Base-by-base conservation (phyloP, 2,888 invertebrate genomes). In the Folsomia candida region DNA sequence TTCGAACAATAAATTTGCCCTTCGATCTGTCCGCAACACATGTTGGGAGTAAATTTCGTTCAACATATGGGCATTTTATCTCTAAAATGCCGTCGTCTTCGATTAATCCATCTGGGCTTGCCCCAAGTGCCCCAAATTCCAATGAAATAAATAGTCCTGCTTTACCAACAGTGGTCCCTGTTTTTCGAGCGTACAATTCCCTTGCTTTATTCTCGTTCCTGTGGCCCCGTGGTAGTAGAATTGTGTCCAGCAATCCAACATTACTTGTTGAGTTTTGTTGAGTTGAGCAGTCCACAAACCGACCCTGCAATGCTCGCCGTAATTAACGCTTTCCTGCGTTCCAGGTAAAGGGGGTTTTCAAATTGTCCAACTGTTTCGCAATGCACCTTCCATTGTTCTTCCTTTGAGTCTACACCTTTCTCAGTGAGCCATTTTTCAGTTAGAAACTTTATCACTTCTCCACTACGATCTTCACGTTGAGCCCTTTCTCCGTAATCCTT, bases 41-140 rank as follows among this genome's bases (percentile, higher is more conserved):
- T 14, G 1, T 1, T 11, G 66, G 57, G 2, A 3, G 3, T n/a
- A 26, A 22, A 2, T 1, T 20, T n/a, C n/a, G n/a, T n/a, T n/a
- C n/a, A n/a, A n/a, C n/a, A n/a, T n/a, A n/a, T 18, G 71, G 59
- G 20, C 71, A 71, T 63, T 71, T 71, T 0, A 71, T 29, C 64
- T 71, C 71, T 0, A 66, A 1, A 2, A 72, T 61, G 2, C 67
- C 72, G n/a, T 70, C 65, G 6, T 47, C 20, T 2, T 51, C 70
- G 18, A 72, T 24, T 9, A 74, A 11, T 11, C 70, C 75, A 28
- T 75, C 75, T 6, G 73, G 73, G 11, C 73, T 71, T 1, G 75
- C 75, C 26, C 67, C 72, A 0, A 75, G 60, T 14, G 68, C 27
- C 14, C 70, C 67, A 64, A 73, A 66, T 27, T 66, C 67, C 3